These are phyloP conservation scores for Andrena bicolor DNA, from an alignment of 2,888 invertebrate species.

Conservation along the genomic window DNA sequence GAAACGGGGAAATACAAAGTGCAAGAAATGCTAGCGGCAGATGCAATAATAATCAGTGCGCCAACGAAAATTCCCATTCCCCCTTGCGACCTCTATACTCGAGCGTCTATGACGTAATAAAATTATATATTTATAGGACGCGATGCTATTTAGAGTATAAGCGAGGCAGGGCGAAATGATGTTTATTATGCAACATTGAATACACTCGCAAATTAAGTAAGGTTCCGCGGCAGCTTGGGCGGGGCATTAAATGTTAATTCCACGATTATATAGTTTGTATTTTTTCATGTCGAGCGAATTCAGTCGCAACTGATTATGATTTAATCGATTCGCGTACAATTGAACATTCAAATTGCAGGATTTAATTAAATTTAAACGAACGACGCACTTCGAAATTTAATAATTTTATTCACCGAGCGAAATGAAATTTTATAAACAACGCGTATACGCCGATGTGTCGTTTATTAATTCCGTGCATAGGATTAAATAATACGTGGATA, in stretches of 20 bases:
- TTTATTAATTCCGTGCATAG: conserved; percentile 46
- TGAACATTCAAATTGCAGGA: conserved; percentile 27
- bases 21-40: conserved; percentile 41
- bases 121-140: conserved; percentile 65
- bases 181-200: conserved; percentile 54
- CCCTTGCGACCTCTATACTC: conserved; percentile 48
- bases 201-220: conserved; percentile 31
- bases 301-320: neutral
- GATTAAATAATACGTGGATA: conserved; percentile 52
- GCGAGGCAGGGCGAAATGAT: conserved; percentile 51
- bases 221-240: conserved; percentile 6
- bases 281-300: neutral
- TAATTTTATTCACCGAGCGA: conserved; percentile 15
- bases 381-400: conserved; percentile 24
- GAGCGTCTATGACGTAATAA: conserved; percentile 62
- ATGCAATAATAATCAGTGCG: conserved; percentile 60
- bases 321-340: conserved; percentile 13
- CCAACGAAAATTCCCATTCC: conserved; percentile 56
- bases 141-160: conserved; percentile 62
- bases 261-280: neutral
- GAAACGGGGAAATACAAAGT: conserved; percentile 48
- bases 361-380: conserved; percentile 31
- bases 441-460: neutral
- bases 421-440: conserved; percentile 20
- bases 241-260: conserved; percentile 8